These are phyloP conservation scores for Festucalex cinctus DNA, from an alignment of 2,113 vertebrate species.

Conservation along the genomic window DNA sequence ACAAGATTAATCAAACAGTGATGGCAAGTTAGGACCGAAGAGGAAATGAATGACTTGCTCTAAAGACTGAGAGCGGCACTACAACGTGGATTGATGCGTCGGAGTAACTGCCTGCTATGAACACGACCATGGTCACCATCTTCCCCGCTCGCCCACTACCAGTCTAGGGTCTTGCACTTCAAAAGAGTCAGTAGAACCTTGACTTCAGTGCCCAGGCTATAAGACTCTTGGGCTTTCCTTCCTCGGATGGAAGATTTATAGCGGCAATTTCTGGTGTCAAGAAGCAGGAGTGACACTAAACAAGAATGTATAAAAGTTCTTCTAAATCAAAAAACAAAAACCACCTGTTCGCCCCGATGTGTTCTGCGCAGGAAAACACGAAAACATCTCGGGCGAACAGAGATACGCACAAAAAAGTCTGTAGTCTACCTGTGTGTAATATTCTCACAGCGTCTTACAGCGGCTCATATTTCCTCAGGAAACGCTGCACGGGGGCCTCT, in stretches of 20 bases:
- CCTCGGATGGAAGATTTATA: constrained; percentile 38
- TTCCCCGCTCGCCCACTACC: neutral
- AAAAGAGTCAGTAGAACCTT: neutral
- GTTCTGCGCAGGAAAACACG: neutral
- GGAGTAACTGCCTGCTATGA: neutral
- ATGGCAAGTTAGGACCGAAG: neutral
- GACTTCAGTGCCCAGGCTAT: neutral
- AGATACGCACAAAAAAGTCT: constrained; percentile 14
- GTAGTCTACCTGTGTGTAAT: neutral
- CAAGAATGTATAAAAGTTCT: constrained; percentile 53
- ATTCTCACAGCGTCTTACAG: constrained; percentile 14
- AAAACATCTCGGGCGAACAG: neutral
- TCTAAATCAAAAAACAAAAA: constrained; percentile 64
- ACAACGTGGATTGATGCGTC: neutral
- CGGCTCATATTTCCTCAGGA: constrained; percentile 44
- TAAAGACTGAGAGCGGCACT: constrained; percentile 21
- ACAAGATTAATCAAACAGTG: neutral
- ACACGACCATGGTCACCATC: neutral
- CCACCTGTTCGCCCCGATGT: constrained; percentile 54
- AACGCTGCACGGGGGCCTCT: constrained; percentile 36
- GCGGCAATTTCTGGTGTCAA: constrained; percentile 34
- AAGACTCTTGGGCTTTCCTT: constrained; percentile 7
- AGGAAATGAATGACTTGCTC: constrained; percentile 2
- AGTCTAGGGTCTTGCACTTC: neutral
- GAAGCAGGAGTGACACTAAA: constrained; percentile 40